Base-by-base conservation (phyloP, 2,888 invertebrate species). In the Helleia helle region DNA sequence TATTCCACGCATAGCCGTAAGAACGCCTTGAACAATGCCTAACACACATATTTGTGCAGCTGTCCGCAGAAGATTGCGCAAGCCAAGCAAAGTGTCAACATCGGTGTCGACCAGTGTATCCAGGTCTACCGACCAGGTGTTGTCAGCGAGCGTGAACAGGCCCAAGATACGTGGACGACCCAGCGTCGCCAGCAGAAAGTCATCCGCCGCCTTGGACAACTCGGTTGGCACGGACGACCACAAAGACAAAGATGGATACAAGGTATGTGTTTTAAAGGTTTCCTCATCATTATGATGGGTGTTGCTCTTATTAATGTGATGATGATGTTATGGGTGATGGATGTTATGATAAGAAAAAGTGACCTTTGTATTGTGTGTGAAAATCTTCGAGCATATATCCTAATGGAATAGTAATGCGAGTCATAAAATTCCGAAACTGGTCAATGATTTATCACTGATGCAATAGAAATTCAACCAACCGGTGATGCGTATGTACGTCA, bases 161-260 rank as follows among this genome's bases (percentile, higher is more conserved):
- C 89, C 91, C 46, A 87, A 88, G 62, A 83, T 89, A 15, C 81
- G 89, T 54, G 85, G 87, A 27, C 73, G 89, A 11, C 86, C 87
- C 2, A 84, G 74, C 22, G 77, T 88, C n/a, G 86, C 88, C 12
- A 86, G 87, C 52, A 71, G 87, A 38, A 86, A 88, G 47, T 85
- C 86, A 4, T 83, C 86, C 1, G 86, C 86, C 1, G 83, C 83
- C 1, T 67, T 81, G 12, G 84, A 88, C 56, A 88, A 88, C 49
- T 86, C 87, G 2, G 79, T 88, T 5, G 69, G 81, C 2, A 76
- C 87, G 5, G 87, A 87, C 25, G 86, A 88, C 43, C 88, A 88
- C 45, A 90, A 89, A 50, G 88, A 89, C 47, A 90, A 90, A 54
- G 90, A 91, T 83, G 91, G 90, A 36, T 91, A 91, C 61, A 92